phyloP scores from a whole-genome alignment of 2,113 vertebrate genomes.

The Perca fluviatilis region DNA sequence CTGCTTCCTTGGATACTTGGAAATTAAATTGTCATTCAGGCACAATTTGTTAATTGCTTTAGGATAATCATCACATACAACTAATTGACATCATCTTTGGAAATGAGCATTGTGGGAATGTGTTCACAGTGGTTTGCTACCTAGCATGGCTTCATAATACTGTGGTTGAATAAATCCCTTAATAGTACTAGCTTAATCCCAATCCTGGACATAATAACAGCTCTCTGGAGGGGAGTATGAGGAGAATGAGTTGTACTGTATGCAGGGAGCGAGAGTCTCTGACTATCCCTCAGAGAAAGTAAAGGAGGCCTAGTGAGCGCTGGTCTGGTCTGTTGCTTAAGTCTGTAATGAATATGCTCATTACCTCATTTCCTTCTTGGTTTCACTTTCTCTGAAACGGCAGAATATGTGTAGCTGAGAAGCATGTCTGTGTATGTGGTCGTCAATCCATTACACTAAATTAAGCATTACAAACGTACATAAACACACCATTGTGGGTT shows the following conservation, averaged over 20 bases:
- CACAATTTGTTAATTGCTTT: conserved; percentile 16
- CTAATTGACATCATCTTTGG: conserved; percentile 27
- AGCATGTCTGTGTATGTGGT: conserved; percentile 9
- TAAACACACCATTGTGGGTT: conserved; percentile 28
- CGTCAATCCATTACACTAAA: conserved; percentile 12
- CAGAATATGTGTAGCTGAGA: conserved; percentile 24
- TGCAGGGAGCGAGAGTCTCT: not conserved
- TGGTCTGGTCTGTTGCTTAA: conserved; percentile 41
- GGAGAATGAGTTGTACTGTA: conserved; percentile 22
- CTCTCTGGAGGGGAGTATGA: conserved; percentile 26
- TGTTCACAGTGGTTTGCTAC: conserved; percentile 34
- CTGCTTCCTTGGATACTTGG: not conserved
- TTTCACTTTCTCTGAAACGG: conserved; percentile 47
- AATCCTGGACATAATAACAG: conserved; percentile 47
- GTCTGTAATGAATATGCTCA: conserved; percentile 51
- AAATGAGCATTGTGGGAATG: conserved; percentile 24
- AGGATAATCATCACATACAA: conserved; percentile 24
- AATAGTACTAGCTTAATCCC: conserved; percentile 44
- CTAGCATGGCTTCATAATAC: conserved; percentile 13
- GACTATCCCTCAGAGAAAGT: conserved; percentile 26
- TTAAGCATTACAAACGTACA: conserved; percentile 17
- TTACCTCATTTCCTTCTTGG: conserved; percentile 60
- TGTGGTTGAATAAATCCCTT: conserved; percentile 54
- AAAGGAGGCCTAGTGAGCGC: conserved; percentile 21
- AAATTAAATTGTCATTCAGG: conserved; percentile 10